Conservation (phyloP, 2,888 invertebrate species). For the Eristalis pertinax region DNA sequence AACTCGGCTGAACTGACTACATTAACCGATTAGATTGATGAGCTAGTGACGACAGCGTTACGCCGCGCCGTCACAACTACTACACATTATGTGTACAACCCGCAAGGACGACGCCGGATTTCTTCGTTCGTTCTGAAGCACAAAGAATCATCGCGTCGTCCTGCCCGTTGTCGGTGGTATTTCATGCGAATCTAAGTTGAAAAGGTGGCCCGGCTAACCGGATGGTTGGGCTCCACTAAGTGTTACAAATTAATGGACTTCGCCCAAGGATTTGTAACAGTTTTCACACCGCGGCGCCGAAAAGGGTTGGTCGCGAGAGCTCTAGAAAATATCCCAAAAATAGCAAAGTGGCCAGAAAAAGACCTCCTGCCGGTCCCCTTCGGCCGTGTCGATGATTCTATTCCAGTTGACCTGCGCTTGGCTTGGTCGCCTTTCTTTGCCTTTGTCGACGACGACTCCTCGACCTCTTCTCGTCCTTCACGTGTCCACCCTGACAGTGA, state of each 20-base stretch:
- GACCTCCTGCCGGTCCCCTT: background rate
- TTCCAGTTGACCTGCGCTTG: constrained; percentile 41
- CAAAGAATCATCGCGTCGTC: constrained; percentile 8
- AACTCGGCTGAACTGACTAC: constrained; percentile 22
- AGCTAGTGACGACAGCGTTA: constrained; percentile 54
- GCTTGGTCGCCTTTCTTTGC: too few species aligned
- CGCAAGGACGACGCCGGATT: constrained; percentile 46
- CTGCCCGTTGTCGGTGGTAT: background rate
- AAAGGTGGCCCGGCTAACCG: constrained; percentile 9
- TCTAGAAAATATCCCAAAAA: background rate
- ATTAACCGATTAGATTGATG: constrained; percentile 69
- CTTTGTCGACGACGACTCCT: background rate
- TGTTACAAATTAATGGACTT: constrained; percentile 40
- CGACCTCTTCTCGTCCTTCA: background rate
- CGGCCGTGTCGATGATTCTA: constrained; percentile 30
- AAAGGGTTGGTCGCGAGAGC: constrained; percentile 36
- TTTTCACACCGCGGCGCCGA: constrained; percentile 4
- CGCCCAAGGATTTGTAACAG: constrained; percentile 2
- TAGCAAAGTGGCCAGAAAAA: constrained; percentile 17
- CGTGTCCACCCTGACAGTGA: constrained; percentile 54
- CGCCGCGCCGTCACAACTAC: constrained; percentile 9
- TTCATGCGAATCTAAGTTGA: background rate
- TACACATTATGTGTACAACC: background rate
- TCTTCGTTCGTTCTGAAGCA: constrained; percentile 25
- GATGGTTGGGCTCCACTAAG: constrained; percentile 23